Evolutionary conservation across 2,797 vertebrate species (phyloP), one percentile per base, ranked within the genome.

Genomic region (Thalassophryne amazonica): DNA sequence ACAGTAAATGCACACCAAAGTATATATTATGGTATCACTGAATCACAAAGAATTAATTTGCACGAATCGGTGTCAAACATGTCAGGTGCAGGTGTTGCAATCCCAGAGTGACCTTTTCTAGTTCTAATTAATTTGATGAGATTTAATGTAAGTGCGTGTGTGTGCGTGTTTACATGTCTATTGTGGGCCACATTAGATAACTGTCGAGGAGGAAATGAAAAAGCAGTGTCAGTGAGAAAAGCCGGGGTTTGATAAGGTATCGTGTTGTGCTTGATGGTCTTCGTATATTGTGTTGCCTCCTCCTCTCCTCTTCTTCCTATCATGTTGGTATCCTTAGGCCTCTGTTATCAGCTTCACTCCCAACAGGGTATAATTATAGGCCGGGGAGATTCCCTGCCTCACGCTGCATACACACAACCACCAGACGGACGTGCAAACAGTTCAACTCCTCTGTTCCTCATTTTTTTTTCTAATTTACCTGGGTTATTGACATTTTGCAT

Each of bases 291-390:
- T 38, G 28, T 35, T 14, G 14, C 45, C 25, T 11, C 53, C 37
- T 59, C 30, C 13, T 60, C 37, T 23, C 16, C 21, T 60, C 15
- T 45, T 28, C 45, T 66, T 30, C 14, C 37, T 19, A 16, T 64
- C 69, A 76, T 46, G 71, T 60, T 74, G 69, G 64, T 85, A 64
- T 80, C 59, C 58, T 50, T 47, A 28, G 63, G 69, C 67, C 58
- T 65, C 56, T 85, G 76, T 86, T 89, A 89, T 90, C 83, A 88
- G 76, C 78, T 67, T 80, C 65, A 69, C 80, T 86, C 85, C 83
- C 70, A 76, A 76, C 59, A 64, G 48, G 47, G 61, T 86, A 84
- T 88, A 90, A 90, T 90, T 85, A 88, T 67, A 80, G 66, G 71
- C 59, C 58, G 73, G 55, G 65, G 73, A 83, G 67, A 76, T 66